Base-by-base conservation (phyloP, 2,888 invertebrate species). In the Pseudococcus longispinus region DNA sequence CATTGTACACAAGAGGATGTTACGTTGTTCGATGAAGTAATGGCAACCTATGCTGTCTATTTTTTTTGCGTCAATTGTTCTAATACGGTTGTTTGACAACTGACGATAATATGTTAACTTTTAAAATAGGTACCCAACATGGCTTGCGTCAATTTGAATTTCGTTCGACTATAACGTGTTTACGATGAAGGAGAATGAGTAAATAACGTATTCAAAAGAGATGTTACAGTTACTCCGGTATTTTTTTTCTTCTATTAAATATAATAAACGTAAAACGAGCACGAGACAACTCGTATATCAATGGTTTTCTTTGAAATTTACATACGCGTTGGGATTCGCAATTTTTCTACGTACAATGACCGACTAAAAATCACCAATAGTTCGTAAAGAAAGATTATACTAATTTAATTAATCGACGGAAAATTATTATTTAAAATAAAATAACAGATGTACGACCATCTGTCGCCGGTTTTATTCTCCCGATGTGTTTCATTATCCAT, bases 401-500 rank as follows among this genome's bases (percentile, higher is more conserved):
- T 18, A 4, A 51, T 70, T 70, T 11, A 9, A 70, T n/a, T 1
- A 70, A 70, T 70, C 26, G 13, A 26, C 4, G 70, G 26, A 42
- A 42, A 42, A 80, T 42, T n/a, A 42, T 42, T 20, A 42, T 80
- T 80, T 5, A 20, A 37, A 80, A 80, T 42, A 42, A 80, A 37
- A 80, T 80, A 42, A 80, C 77, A 80, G 42, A 80, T 80, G 42
- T 80, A 80, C 32, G 77, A 42, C 77, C 77, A 80, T 80, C 77
- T 80, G 77, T 42, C 20, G 77, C 20, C 42, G 18, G 4, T 80
- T 23, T 13, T 42, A 60, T 42, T 37, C 15, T 77, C 37, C n/a
- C 0, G 6, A 32, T 77, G 77, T 23, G n/a, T 77, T 77, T 77
- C 77, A 77, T 77, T 37, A 37, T 26, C 77, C 37, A 77, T 77